Conservation (phyloP, 2,797 vertebrate genomes). For the Schizothorax lantsangensis region DNA sequence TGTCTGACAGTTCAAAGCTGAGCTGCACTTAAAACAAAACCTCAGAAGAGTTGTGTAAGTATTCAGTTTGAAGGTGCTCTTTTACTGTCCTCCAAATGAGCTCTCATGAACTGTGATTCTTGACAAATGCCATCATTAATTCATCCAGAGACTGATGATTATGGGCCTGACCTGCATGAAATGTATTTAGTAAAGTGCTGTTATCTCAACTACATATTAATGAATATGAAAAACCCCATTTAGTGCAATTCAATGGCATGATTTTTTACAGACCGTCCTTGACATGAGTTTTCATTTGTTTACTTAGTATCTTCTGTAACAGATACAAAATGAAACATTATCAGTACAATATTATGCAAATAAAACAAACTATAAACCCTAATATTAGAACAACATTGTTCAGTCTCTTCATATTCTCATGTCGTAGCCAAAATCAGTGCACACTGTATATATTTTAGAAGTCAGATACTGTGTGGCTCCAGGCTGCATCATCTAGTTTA, state of each 20-base stretch:
- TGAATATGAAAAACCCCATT: constrained; percentile 8
- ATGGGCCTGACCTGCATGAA: background rate
- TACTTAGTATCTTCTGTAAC: background rate
- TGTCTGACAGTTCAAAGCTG: constrained; percentile 56
- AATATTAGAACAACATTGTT: constrained; percentile 1
- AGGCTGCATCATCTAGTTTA: background rate
- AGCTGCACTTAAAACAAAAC: constrained; percentile 45
- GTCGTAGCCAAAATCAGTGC: background rate
- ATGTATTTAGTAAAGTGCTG: constrained; percentile 16
- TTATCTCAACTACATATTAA: constrained; percentile 37
- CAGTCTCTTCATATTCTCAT: background rate
- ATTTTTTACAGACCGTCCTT: constrained; percentile 26
- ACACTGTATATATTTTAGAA: constrained; percentile 14
- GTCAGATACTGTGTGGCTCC: background rate
- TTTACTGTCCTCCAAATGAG: constrained; percentile 46
- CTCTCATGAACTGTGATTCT: constrained; percentile 39
- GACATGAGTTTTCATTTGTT: constrained; percentile 17
- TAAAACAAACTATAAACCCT: background rate
- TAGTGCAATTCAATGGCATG: constrained; percentile 15
- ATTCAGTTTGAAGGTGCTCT: constrained; percentile 58
- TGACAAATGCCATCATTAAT: constrained; percentile 51
- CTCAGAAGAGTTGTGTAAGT: constrained; percentile 42
- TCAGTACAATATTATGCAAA: background rate
- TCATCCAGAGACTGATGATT: constrained; percentile 30
- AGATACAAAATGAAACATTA: background rate